Percentiles rank a stretch among this genome's conserved stretches.
phyloP scores from a whole-genome alignment of 1,140 invertebrate species.

The Trachelipus rathkii region DNA sequence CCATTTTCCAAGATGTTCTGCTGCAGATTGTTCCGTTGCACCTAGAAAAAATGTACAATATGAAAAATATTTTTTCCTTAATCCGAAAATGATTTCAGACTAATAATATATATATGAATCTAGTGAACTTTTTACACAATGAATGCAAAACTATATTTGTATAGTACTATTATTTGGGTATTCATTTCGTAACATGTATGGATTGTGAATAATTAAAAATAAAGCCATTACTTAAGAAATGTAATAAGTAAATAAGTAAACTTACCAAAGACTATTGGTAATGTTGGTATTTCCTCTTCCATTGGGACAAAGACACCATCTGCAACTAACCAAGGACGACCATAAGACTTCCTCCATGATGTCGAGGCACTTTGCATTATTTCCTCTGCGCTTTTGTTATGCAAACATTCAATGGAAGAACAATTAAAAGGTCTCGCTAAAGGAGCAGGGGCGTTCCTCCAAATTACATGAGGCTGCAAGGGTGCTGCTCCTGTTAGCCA shows the following conservation, averaged over 20 bases:
- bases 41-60: conserved; percentile 17
- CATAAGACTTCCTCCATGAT: neutral
- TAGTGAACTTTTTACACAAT: too few relatives aligned
- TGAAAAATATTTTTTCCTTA: too few relatives aligned
- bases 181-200: too few relatives aligned
- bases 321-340: conserved; percentile 40
- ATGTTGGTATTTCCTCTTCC: conserved; percentile 26
- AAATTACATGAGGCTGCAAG: conserved; percentile 28
- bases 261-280: conserved; percentile 41
- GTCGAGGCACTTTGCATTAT: conserved; percentile 12
- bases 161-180: too few relatives aligned
- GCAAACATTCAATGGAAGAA: conserved; percentile 28
- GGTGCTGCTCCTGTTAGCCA: conserved; percentile 46
- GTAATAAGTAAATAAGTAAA: neutral
- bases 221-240: too few relatives aligned
- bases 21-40: conserved; percentile 29
- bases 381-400: neutral
- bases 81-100: too few relatives aligned
- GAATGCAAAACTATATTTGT: too few relatives aligned
- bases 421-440: conserved; percentile 32
- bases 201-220: too few relatives aligned
- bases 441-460: conserved; percentile 32
- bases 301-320: conserved; percentile 37
- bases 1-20: conserved; percentile 27
- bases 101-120: too few relatives aligned